phyloP scores from a whole-genome alignment of 92 coral and sea anemone species.

The Chrysogorgia sp. region DNA sequence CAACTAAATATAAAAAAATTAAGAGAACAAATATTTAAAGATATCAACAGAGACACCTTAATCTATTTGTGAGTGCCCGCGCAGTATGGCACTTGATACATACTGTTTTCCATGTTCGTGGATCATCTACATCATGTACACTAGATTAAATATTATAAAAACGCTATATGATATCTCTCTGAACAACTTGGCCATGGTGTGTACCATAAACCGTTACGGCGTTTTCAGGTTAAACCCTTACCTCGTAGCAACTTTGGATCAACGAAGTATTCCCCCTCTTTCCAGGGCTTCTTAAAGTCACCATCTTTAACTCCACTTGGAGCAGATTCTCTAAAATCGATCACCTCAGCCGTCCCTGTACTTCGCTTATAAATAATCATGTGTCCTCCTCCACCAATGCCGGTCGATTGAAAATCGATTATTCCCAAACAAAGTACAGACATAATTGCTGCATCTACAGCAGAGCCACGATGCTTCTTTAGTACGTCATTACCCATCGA shows the following conservation, averaged over 20 bases:
- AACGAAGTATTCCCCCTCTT: conserved; percentile 59
- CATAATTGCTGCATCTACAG: conserved; percentile 78
- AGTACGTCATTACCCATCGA: conserved; percentile 22
- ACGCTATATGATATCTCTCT: too few species aligned
- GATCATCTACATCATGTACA: too few species aligned
- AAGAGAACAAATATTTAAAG: too few species aligned
- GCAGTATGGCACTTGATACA: too few species aligned
- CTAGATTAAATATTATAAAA: too few species aligned
- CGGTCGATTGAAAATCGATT: conserved; percentile 72
- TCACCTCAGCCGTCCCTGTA: conserved; percentile 56
- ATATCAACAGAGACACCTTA: too few species aligned
- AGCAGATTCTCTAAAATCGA: conserved; percentile 75
- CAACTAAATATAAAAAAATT: too few species aligned
- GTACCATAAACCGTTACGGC: too few species aligned
- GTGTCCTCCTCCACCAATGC: conserved; percentile 84
- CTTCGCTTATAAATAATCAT: conserved; percentile 74
- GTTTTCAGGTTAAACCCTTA: neutral
- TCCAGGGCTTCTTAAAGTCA: conserved; percentile 60
- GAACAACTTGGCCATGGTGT: too few species aligned
- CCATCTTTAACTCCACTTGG: conserved; percentile 59
- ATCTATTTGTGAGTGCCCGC: too few species aligned
- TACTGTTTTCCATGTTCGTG: too few species aligned
- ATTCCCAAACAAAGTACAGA: conserved; percentile 74
- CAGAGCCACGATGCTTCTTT: conserved; percentile 60
- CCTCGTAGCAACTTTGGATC: neutral